A percentile compares a stretch with the other conserved stretches of the same genome.
phyloP scores from a whole-genome alignment of 2,888 invertebrate species.

The Catonia carolina region DNA sequence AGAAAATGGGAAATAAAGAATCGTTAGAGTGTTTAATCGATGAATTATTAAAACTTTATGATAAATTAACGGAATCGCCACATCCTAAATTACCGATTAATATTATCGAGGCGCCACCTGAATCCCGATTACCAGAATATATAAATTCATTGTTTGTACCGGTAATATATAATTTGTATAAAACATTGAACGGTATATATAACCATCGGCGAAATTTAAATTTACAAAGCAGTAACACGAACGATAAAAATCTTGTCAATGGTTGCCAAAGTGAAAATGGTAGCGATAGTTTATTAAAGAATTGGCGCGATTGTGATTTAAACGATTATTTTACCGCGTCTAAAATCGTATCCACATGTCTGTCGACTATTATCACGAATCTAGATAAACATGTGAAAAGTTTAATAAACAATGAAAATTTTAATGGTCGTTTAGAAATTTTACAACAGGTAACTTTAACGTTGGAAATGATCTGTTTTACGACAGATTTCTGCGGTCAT shows the following conservation, averaged over 20 bases:
- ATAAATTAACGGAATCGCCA: not conserved
- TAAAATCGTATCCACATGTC: not conserved
- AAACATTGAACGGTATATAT: not conserved
- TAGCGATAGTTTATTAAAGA: too few species aligned
- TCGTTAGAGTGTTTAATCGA: slow-evolving; percentile 11
- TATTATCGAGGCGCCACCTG: slow-evolving; percentile 9
- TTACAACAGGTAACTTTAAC: slow-evolving; percentile 22
- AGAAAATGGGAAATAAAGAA: not conserved
- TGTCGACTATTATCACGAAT: not conserved
- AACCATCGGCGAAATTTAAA: not conserved
- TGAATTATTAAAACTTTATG: slow-evolving; percentile 21
- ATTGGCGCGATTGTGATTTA: not conserved
- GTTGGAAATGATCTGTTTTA: slow-evolving; percentile 28
- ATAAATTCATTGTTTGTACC: slow-evolving; percentile 8
- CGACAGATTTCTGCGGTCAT: slow-evolving; percentile 47
- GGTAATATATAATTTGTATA: not conserved
- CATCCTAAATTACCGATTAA: slow-evolving; percentile 8
- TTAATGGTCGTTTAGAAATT: slow-evolving; percentile 24
- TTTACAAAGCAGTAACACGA: not conserved
- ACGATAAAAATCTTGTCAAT: slow-evolving; percentile 7
- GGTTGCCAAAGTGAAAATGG: not conserved
- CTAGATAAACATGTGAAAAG: slow-evolving; percentile 4
- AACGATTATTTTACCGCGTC: too few species aligned
- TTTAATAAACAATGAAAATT: slow-evolving; percentile 17
- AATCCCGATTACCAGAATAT: slow-evolving; percentile 18